phyloP scores from a whole-genome alignment of 1,140 invertebrate species.

The Neodiprion pinetum region DNA sequence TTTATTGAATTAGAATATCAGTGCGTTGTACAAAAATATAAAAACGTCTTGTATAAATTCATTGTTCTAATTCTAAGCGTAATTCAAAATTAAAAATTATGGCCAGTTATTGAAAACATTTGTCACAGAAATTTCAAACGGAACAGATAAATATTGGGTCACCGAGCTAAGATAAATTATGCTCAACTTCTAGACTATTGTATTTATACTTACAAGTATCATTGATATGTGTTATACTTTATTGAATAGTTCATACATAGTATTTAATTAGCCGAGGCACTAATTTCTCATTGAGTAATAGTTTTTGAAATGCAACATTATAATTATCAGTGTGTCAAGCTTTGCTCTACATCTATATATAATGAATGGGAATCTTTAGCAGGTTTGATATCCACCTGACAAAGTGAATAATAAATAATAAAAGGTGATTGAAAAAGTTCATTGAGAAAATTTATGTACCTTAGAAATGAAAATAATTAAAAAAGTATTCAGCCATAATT shows the following conservation, averaged over 20 bases:
- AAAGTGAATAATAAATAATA: no score
- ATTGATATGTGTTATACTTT: no score
- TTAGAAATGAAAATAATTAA: no score
- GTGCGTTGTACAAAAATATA: not conserved
- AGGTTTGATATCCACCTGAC: no score
- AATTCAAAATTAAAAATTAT: not conserved
- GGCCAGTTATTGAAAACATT: not conserved
- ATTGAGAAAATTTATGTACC: no score
- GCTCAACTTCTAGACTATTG: no score
- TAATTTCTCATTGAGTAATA: not conserved
- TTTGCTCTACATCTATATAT: not conserved
- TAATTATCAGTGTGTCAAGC: not conserved
- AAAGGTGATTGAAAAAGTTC: no score
- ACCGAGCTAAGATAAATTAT: no score
- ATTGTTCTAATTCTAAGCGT: not conserved
- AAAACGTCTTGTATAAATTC: constrained; percentile 4
- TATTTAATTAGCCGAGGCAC: not conserved
- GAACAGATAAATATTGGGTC: no score
- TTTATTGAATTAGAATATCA: not conserved
- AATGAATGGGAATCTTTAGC: no score
- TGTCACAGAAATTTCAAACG: not conserved
- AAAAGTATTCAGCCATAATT: no score
- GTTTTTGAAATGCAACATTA: not conserved
- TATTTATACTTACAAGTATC: no score
- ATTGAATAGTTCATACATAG: not conserved